phyloP scores from a whole-genome alignment of 2,113 vertebrate species.

The Tor tambroides region DNA sequence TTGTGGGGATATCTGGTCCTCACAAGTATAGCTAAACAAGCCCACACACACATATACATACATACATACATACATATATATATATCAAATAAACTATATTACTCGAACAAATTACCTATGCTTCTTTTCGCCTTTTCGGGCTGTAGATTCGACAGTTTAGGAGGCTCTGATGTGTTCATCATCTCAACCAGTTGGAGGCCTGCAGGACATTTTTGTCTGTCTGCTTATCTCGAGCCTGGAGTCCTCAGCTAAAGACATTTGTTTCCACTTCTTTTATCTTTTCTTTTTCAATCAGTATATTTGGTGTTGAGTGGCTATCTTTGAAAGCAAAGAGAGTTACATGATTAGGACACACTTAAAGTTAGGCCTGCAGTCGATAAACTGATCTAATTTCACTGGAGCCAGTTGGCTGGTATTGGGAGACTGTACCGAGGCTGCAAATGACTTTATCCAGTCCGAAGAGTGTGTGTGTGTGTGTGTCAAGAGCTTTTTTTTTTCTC shows the following conservation, averaged over 20 bases:
- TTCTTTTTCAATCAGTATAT: background rate
- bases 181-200: background rate
- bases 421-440: conserved; percentile 49
- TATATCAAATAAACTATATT: too few species aligned
- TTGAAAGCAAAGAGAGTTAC: conserved; percentile 28
- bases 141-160: background rate
- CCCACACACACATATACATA: too few species aligned
- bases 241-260: conserved; percentile 12
- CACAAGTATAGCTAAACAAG: too few species aligned
- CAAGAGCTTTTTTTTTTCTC: background rate
- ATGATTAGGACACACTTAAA: conserved; percentile 40
- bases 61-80: too few species aligned
- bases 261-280: background rate
- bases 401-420: conserved; percentile 42
- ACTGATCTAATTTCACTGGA: conserved; percentile 59
- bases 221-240: background rate
- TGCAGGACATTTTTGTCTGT: background rate
- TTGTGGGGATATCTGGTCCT: too few species aligned
- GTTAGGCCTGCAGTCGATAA: conserved; percentile 50
- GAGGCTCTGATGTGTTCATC: background rate
- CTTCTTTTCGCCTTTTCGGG: background rate
- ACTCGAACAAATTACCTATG: too few species aligned
- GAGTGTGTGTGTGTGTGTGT: background rate
- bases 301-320: conserved; percentile 31
- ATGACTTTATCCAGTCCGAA: conserved; percentile 42